These are phyloP conservation scores for Stictocephala bisonia DNA, from an alignment of 2,888 invertebrate genomes.

Conservation along the genomic window DNA sequence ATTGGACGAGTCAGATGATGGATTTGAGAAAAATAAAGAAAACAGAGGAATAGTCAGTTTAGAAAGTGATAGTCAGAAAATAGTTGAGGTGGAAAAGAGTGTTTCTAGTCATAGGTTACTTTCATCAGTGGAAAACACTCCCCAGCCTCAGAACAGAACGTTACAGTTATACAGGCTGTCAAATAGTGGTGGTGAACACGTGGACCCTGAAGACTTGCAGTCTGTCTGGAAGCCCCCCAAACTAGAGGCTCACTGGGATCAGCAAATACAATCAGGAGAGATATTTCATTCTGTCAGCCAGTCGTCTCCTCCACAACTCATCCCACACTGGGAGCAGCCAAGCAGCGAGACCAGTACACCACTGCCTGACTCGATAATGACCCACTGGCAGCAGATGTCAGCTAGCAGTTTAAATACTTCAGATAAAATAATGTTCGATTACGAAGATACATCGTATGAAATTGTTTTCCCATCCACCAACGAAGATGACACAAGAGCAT, in stretches of 20 bases:
- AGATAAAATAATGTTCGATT: constrained; percentile 28
- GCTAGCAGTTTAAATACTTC: neutral
- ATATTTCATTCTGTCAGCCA: neutral
- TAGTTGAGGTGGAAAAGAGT: neutral
- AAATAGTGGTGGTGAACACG: constrained; percentile 6
- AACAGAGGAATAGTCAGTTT: neutral
- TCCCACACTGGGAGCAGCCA: constrained; percentile 13
- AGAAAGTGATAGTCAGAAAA: neutral
- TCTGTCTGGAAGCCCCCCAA: neutral
- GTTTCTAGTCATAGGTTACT: neutral
- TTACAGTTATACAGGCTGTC: constrained; percentile 22
- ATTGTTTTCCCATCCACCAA: neutral
- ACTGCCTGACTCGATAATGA: constrained; percentile 25
- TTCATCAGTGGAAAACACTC: constrained; percentile 12
- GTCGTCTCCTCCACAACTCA: constrained; percentile 9
- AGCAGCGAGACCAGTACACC: constrained; percentile 28
- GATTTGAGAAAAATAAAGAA: constrained; percentile 12
- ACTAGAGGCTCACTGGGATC: constrained; percentile 19
- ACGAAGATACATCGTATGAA: constrained; percentile 27
- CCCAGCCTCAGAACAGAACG: constrained; percentile 2
- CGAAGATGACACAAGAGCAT: constrained; percentile 20
- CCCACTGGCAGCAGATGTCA: constrained; percentile 12
- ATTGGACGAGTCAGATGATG: neutral
- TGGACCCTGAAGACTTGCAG: neutral
- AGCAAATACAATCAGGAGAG: neutral